phyloP scores from a whole-genome alignment of 2,113 vertebrate species.

The Proterorhinus semilunaris region DNA sequence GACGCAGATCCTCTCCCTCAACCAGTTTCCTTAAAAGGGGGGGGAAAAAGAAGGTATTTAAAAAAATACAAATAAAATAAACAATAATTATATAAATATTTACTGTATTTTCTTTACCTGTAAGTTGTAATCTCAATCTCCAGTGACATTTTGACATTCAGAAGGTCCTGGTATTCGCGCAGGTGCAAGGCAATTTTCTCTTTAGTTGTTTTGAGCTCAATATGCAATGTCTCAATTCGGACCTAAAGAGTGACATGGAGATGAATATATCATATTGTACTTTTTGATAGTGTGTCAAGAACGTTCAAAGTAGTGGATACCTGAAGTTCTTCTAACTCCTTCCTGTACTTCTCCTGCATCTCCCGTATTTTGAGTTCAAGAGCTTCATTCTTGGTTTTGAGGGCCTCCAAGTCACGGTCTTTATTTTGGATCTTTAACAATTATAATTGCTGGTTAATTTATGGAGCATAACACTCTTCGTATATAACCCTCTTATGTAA shows the following conservation, averaged over 20 bases:
- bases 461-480: neutral
- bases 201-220: slow-evolving; percentile 71
- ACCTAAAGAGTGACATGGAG: slow-evolving; percentile 37
- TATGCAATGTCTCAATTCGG: slow-evolving; percentile 62
- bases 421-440: slow-evolving; percentile 68
- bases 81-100: neutral
- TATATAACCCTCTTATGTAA: neutral
- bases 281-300: neutral
- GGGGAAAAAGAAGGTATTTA: neutral
- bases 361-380: slow-evolving; percentile 71
- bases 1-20: slow-evolving; percentile 76
- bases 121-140: slow-evolving; percentile 81
- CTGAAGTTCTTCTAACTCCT: slow-evolving; percentile 64
- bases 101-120: slow-evolving; percentile 53
- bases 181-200: slow-evolving; percentile 76
- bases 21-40: slow-evolving; percentile 70
- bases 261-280: neutral
- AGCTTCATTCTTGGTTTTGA: slow-evolving; percentile 68
- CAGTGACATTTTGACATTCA: slow-evolving; percentile 80
- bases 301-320: slow-evolving; percentile 4
- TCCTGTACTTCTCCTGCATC: slow-evolving; percentile 60
- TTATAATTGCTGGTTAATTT: neutral
- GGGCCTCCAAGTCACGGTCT: slow-evolving; percentile 65
- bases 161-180: slow-evolving; percentile 77
- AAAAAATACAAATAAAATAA: neutral